Conservation (phyloP, 2,113 vertebrate genomes). For the Pomatostomus ruficeps region DNA sequence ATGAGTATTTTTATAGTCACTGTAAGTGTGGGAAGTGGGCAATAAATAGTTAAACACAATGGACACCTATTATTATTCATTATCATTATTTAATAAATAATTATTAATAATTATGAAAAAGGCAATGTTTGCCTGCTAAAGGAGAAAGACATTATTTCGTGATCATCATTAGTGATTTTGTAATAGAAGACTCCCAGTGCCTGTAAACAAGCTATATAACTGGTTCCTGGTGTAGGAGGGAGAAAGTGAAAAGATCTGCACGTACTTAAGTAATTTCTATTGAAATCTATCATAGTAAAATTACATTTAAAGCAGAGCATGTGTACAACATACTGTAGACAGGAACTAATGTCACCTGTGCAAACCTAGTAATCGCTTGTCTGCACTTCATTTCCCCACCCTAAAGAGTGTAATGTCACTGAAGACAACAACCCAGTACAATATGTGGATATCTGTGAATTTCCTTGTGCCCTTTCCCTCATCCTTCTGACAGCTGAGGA, state of each 20-base stretch:
- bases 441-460: accelerated
- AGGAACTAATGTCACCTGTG: background rate
- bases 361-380: background rate
- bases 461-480: background rate
- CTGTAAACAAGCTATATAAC: background rate
- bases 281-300: background rate
- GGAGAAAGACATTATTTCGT: background rate
- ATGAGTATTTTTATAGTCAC: background rate
- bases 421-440: background rate
- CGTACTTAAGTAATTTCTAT: background rate
- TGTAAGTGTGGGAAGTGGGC: background rate
- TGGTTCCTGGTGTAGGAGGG: background rate
- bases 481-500: background rate
- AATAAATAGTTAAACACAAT: background rate
- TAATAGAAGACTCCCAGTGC: background rate
- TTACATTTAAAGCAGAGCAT: background rate
- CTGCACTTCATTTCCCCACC: background rate
- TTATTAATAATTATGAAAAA: background rate
- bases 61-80: background rate
- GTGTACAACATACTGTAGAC: background rate
- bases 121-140: background rate
- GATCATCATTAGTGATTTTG: background rate
- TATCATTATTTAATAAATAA: background rate
- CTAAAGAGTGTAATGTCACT: background rate
- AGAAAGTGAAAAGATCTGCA: background rate